Base-by-base conservation (phyloP, 1,140 invertebrate species). In the Leptoteleia sp. region DNA sequence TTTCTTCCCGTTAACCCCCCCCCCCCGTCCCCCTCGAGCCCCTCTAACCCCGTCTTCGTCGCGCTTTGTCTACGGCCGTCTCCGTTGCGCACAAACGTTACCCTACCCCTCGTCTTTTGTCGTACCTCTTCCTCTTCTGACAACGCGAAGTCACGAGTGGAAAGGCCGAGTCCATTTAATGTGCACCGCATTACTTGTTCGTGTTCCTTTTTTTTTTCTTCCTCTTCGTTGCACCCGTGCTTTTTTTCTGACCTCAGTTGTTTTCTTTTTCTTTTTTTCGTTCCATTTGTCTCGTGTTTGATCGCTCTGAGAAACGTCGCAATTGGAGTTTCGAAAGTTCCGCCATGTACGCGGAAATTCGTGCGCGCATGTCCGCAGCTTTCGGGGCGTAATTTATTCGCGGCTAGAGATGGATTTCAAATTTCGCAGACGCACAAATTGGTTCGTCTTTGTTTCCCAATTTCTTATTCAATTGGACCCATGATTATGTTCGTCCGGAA, bases 101-200 rank as follows among this genome's bases (percentile, higher is more conserved):
- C n/a, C 45, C 11, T 27, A 38, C 29, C 7, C 11, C 6, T 9
- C 40, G 22, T 25, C 37, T 45, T 45, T 54, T 54, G 62, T 54
- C 37, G 27, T 16, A 13, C 11, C 27, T 65, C 37, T 43, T 43
- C 22, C 38, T 54, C 61, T 25, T 42, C 19, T 43, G 48, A 65
- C 47, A 65, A 65, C 15, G 33, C 12, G 33, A 13, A 65, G 62
- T 65, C 62, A 65, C 62, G 48, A 43, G 61, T 33, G 47, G 35
- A 65, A 52, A 52, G 61, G 16, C 31, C 6, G 61, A 65, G 62
- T 65, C 37, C 48, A 65, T 65, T 65, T 65, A 65, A 52, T 65
- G 55, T 19, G 40, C 17, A 25, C 55, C 29, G 55, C 55, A 45
- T 61, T 61, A 47, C 38, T 43, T 43, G 17, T 27, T 16, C 22